phyloP scores from a whole-genome alignment of 2,113 vertebrate genomes.

The Hippolais icterina region DNA sequence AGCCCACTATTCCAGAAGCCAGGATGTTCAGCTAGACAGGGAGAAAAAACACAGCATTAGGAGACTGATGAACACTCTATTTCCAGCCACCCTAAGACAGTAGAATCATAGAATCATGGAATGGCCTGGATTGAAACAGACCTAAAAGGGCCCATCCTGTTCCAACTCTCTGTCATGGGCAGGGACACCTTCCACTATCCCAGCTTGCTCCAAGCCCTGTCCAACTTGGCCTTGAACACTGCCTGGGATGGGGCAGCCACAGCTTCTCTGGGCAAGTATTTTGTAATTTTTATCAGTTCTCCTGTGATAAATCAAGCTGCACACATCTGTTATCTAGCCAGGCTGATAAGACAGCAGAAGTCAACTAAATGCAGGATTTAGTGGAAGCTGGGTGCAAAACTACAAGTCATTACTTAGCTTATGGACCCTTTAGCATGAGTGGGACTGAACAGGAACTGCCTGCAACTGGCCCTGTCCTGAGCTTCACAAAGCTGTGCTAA shows the following conservation, averaged over 20 bases:
- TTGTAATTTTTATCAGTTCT: neutral
- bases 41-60: neutral
- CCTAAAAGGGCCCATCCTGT: neutral
- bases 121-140: neutral
- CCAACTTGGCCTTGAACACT: neutral
- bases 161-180: neutral
- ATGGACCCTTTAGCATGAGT: neutral
- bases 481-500: neutral
- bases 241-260: neutral
- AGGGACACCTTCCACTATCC: neutral
- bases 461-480: neutral
- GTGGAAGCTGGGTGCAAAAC: neutral
- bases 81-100: neutral
- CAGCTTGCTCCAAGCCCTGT: neutral
- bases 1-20: slow-evolving; percentile 84
- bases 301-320: neutral
- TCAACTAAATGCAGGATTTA: neutral
- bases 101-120: neutral
- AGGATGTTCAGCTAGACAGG: slow-evolving; percentile 85
- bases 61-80: neutral
- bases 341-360: neutral
- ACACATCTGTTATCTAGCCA: neutral
- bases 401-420: neutral
- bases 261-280: neutral
- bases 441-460: neutral